Evolutionary conservation across 1,140 invertebrate species (phyloP).

Genomic region (Zaprionus kolodkinae): DNA sequence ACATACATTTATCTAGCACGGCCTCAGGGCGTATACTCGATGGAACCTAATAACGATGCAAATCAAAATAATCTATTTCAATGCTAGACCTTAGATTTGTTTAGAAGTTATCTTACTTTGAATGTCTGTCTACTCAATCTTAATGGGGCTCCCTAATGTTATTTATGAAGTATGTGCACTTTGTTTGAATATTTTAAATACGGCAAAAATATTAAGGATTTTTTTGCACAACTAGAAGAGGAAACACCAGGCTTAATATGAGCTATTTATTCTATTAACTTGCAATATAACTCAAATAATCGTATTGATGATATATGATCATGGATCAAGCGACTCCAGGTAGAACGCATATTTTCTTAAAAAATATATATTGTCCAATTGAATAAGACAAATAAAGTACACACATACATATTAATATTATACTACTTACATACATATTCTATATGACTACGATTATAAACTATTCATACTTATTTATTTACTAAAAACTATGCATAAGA

Average conservation of each 20-base stretch:
- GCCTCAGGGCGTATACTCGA: constrained; percentile 7
- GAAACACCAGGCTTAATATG: constrained; percentile 47
- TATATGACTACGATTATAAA: constrained; percentile 27
- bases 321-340: constrained; percentile 59
- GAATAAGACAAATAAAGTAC: constrained; percentile 46
- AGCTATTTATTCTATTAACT: constrained; percentile 42
- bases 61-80: constrained; percentile 45
- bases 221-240: constrained; percentile 46
- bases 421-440: constrained; percentile 50
- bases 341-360: constrained; percentile 55
- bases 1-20: constrained; percentile 22
- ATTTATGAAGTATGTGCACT: constrained; percentile 75
- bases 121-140: constrained; percentile 30
- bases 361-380: constrained; percentile 63
- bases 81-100: constrained; percentile 31
- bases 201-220: constrained; percentile 32
- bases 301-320: constrained; percentile 58
- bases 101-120: constrained; percentile 32
- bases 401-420: constrained; percentile 53
- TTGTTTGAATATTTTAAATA: constrained; percentile 64
- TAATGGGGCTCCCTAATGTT: constrained; percentile 55
- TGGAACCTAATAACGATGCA: constrained; percentile 18
- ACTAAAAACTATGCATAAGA: constrained; percentile 74
- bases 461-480: constrained; percentile 62
- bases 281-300: constrained; percentile 47